Evolutionary conservation across 2,797 vertebrate species (phyloP), one percentile per base, ranked within the genome.

Genomic region (Alfaro cultratus): DNA sequence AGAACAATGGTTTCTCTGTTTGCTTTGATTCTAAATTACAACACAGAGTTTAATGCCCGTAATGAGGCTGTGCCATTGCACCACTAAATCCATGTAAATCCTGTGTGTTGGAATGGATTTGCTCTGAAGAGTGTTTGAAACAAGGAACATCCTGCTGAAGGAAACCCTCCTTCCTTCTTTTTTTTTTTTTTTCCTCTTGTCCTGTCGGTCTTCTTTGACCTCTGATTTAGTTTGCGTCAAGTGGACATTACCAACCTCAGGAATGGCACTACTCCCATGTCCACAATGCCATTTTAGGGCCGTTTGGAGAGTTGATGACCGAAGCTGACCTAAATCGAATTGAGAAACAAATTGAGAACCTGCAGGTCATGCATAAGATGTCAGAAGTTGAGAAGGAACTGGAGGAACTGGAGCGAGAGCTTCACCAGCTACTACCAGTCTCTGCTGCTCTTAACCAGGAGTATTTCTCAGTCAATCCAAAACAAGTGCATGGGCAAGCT

Each of bases 331-430:
- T 99, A 74, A 95, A 96, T 83, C 96, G 94, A 80, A 97, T 99
- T 85, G 98, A 99, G 92, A 97, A 96, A 95, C 98, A 97, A 91
- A 98, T 99, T 73, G 97, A 99, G 91, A 99, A 98, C 91, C 96
- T 99, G 76, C 98, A 97, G 88, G 97, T 99, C 75, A 96, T 99
- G 96, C 97, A 97, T 91, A 97, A 98, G 88, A 97, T 95, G 5
- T 97, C 97, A 68, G 96, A 95, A 72, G 97, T 97, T 5, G 97
- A 97, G 94, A 97, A 94, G 41, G 96, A 96, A 86, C 91, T 97
- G 79, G 95, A 96, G 84, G 95, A 96, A 84, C 94, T 96, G 71
- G 97, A 98, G 88, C 95, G 91, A 71, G 96, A 99, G 92, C 94
- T 98, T 82, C 96, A 94, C 68, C 97, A 96, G 71, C 96, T 99